phyloP scores from a whole-genome alignment of 2,113 vertebrate genomes.

The Pithys albifrons region DNA sequence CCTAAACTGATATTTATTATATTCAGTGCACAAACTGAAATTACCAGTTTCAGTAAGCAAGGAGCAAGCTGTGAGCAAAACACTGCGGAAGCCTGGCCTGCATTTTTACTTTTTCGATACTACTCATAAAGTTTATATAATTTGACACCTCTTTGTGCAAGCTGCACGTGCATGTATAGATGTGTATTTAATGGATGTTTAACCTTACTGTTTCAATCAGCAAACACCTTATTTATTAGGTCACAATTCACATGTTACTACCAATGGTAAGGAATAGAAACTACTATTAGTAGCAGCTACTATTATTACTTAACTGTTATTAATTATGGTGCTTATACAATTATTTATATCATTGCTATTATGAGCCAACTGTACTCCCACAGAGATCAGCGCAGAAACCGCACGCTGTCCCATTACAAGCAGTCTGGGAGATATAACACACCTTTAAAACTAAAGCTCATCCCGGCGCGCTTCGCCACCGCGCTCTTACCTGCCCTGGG shows the following conservation, averaged over 20 bases:
- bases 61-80: not conserved
- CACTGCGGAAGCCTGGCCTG: rapidly evolving
- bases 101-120: not conserved
- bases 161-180: rapidly evolving
- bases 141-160: not conserved
- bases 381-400: not conserved
- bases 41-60: not conserved
- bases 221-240: not conserved
- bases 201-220: not conserved
- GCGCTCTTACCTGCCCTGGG: not conserved
- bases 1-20: not conserved
- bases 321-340: not conserved
- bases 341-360: not conserved
- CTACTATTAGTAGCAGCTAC: not conserved
- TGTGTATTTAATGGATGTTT: rapidly evolving
- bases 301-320: not conserved
- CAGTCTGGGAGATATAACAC: rapidly evolving
- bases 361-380: not conserved
- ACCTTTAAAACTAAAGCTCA: not conserved
- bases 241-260: rapidly evolving
- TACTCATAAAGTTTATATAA: not conserved
- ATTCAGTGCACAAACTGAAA: not conserved
- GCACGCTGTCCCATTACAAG: rapidly evolving
- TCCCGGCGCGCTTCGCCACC: rapidly evolving
- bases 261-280: not conserved